These are phyloP conservation scores for Hirudinaria manillensis DNA, from an alignment of 2,888 invertebrate species.

Conservation along the genomic window DNA sequence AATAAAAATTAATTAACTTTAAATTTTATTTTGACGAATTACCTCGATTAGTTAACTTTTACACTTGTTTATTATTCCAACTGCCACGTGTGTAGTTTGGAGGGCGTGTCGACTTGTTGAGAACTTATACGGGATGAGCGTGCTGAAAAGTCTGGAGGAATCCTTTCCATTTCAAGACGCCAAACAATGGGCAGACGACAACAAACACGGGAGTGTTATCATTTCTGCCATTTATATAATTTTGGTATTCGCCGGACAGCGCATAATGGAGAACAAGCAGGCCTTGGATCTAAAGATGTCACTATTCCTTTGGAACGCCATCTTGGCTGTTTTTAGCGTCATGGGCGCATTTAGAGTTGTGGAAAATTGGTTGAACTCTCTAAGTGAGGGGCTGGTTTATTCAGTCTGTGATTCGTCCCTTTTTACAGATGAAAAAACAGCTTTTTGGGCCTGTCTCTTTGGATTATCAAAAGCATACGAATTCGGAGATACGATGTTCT, in stretches of 20 bases:
- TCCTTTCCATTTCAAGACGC: too few relatives aligned
- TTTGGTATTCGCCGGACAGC: conserved; percentile 85
- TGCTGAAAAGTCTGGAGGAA: too few relatives aligned
- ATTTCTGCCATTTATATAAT: conserved; percentile 69
- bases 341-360: conserved; percentile 77
- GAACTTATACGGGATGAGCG: too few relatives aligned
- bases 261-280: conserved; percentile 83
- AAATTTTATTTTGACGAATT: too few relatives aligned
- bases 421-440: conserved; percentile 62
- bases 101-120: too few relatives aligned
- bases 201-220: conserved; percentile 7
- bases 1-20: too few relatives aligned
- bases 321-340: conserved; percentile 86
- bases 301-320: conserved; percentile 83
- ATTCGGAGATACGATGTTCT: conserved; percentile 62
- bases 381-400: conserved; percentile 85
- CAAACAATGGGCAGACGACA: conserved; percentile 16
- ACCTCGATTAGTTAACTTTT: too few relatives aligned
- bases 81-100: too few relatives aligned
- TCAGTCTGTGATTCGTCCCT: conserved; percentile 73
- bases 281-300: conserved; percentile 81
- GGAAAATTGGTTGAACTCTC: conserved; percentile 81
- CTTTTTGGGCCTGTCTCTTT: conserved; percentile 96
- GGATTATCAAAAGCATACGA: conserved; percentile 79
- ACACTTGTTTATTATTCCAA: too few relatives aligned